These are phyloP conservation scores for Anoplolepis gracilipes DNA, from an alignment of 1,140 invertebrate genomes.

Conservation along the genomic window DNA sequence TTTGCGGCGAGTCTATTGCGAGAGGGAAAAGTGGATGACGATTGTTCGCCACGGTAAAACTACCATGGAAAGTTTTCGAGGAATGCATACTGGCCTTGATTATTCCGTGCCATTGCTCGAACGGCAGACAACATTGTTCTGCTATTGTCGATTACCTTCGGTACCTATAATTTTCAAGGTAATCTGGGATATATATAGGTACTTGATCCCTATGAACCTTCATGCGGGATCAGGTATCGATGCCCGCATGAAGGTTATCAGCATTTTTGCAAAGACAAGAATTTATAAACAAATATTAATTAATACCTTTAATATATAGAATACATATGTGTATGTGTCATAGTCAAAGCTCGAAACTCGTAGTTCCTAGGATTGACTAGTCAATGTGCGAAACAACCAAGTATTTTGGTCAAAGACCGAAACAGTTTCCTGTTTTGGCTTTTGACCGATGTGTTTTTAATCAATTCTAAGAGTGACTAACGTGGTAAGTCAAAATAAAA, in stretches of 20 bases:
- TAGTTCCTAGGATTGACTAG: too few species aligned
- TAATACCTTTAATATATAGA: too few species aligned
- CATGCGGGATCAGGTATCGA: not conserved
- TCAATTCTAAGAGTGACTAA: too few species aligned
- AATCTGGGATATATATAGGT: not conserved
- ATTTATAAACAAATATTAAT: too few species aligned
- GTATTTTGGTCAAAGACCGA: too few species aligned
- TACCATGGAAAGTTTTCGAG: constrained; percentile 64
- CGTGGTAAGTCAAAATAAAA: too few species aligned
- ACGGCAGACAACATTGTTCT: not conserved
- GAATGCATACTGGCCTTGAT: constrained; percentile 70
- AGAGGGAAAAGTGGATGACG: constrained; percentile 68
- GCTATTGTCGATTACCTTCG: not conserved
- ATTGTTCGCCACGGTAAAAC: constrained; percentile 62
- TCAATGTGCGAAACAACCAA: too few species aligned
- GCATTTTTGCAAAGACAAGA: not conserved
- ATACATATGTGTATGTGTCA: too few species aligned
- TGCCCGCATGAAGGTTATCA: not conserved
- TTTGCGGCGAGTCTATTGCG: constrained; percentile 48
- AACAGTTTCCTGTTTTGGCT: too few species aligned
- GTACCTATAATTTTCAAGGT: not conserved
- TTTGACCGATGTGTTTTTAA: too few species aligned
- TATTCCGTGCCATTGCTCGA: constrained; percentile 33
- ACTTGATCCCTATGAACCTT: not conserved
- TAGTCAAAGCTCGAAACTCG: too few species aligned